These are phyloP conservation scores for Onthophagus sagittarius DNA, from an alignment of 2,888 invertebrate species.

Conservation along the genomic window DNA sequence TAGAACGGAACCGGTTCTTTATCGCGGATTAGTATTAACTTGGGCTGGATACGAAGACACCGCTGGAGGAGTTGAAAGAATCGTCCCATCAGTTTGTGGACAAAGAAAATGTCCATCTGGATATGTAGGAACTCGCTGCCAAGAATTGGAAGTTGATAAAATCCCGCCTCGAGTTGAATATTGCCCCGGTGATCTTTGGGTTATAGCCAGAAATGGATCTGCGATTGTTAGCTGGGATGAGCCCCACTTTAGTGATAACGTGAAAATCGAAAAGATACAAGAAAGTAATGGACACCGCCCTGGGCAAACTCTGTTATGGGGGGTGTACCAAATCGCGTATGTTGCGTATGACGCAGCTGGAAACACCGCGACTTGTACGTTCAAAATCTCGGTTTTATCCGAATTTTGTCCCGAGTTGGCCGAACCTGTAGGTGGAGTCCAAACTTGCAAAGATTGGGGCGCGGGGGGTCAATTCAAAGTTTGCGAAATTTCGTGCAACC, in stretches of 20 bases:
- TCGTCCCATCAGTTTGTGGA: conserved; percentile 89
- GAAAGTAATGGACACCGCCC: conserved; percentile 84
- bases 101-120: conserved; percentile 85
- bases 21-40: conserved; percentile 78
- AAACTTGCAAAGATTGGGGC: conserved; percentile 93
- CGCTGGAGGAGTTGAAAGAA: conserved; percentile 83
- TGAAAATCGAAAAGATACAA: conserved; percentile 72
- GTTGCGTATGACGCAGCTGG: conserved; percentile 91
- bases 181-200: conserved; percentile 92
- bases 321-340: conserved; percentile 87
- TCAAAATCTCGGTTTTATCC: conserved; percentile 84
- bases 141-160: conserved; percentile 79
- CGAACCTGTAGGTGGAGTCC: conserved; percentile 88
- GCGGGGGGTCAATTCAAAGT: conserved; percentile 94
- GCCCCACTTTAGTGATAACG: conserved; percentile 86
- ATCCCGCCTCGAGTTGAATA: conserved; percentile 82
- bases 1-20: conserved; percentile 86
- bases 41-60: conserved; percentile 94
- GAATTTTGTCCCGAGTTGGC: conserved; percentile 87
- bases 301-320: conserved; percentile 86
- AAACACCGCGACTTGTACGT: conserved; percentile 86
- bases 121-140: conserved; percentile 80
- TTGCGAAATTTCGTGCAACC: conserved; percentile 85
- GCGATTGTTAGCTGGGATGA: conserved; percentile 90
- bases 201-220: conserved; percentile 88